These are phyloP conservation scores for Pangasius djambal DNA, from an alignment of 2,797 vertebrate genomes.

Conservation along the genomic window DNA sequence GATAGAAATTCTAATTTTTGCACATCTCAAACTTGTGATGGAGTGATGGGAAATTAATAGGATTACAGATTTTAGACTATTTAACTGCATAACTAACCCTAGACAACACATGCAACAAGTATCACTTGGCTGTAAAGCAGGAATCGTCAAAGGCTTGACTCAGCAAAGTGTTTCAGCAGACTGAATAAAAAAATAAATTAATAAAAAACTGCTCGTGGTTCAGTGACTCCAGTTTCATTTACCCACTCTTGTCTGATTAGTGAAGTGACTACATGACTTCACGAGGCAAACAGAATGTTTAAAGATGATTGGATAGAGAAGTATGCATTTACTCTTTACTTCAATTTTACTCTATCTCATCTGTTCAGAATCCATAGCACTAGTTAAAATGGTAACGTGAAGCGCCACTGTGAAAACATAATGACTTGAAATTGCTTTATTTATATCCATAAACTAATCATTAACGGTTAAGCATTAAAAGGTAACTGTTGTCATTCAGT, in stretches of 20 bases:
- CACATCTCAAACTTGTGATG: background rate
- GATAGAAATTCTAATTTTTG: background rate
- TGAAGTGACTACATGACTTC: background rate
- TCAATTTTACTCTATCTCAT: background rate
- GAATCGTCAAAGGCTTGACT: background rate
- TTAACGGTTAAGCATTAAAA: background rate
- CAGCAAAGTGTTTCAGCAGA: background rate
- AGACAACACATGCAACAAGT: background rate
- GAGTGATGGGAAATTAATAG: background rate
- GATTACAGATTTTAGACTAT: background rate
- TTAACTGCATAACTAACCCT: background rate
- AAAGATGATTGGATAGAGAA: background rate
- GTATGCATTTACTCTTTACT: background rate
- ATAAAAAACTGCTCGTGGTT: background rate
- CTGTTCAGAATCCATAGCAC: background rate
- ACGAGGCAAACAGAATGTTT: background rate
- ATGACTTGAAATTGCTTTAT: background rate
- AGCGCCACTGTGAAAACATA: background rate
- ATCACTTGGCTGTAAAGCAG: background rate
- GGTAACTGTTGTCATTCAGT: background rate
- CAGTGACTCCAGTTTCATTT: background rate
- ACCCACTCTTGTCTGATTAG: background rate
- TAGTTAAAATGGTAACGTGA: background rate
- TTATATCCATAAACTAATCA: background rate
- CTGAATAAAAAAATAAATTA: background rate